Percentiles rank a stretch among this genome's conserved stretches.
Evolutionary conservation across 2,113 vertebrate species (phyloP).

Genomic region (Dipodomys merriami): DNA sequence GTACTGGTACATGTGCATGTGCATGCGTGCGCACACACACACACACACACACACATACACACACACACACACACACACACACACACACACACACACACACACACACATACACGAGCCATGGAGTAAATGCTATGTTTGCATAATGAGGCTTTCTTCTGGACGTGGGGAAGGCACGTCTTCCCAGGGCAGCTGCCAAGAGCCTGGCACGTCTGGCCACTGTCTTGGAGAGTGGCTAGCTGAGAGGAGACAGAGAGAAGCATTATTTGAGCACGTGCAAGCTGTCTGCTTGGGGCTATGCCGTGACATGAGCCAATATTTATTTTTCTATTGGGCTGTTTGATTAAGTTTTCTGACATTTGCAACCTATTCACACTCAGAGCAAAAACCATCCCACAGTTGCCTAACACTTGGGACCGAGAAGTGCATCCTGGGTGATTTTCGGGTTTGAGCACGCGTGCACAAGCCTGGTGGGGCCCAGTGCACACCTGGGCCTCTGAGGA

Average conservation of each 20-base stretch:
- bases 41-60: neutral
- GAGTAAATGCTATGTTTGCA: conserved; percentile 83
- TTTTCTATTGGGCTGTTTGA: neutral
- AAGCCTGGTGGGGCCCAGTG: neutral
- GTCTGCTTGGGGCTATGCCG: neutral
- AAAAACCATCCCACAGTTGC: neutral
- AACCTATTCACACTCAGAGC: neutral
- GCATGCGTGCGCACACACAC: too few species aligned
- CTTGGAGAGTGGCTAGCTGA: neutral
- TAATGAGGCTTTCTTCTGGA: conserved; percentile 77
- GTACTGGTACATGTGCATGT: too few species aligned
- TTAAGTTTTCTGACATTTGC: conserved; percentile 22
- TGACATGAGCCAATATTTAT: neutral
- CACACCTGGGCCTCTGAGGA: too few species aligned
- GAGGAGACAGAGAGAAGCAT: neutral
- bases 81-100: neutral
- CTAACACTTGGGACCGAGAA: neutral
- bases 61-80: too few species aligned
- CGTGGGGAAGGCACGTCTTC: neutral
- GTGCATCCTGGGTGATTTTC: neutral
- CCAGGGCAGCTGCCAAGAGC: neutral
- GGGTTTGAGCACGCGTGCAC: neutral
- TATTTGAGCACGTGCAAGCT: neutral
- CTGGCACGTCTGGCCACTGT: neutral
- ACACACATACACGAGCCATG: conserved; percentile 58